Percentiles rank a stretch among this genome's conserved stretches.
Conservation (phyloP, 2,113 vertebrate species). For the Alethe diademata region DNA sequence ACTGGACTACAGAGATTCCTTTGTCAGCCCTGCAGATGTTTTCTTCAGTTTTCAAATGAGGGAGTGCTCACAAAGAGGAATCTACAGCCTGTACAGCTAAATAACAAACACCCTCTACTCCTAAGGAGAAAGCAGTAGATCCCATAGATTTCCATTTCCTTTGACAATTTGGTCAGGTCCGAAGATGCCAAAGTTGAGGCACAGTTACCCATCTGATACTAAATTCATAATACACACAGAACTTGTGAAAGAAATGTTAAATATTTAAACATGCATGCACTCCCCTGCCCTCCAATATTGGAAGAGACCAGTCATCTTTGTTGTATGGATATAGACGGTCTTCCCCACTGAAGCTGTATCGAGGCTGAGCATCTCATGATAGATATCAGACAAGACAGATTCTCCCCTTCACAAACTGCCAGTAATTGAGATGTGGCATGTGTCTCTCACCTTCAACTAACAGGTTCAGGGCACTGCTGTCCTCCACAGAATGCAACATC, state of each 20-base stretch:
- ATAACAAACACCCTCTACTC: background rate
- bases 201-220: background rate
- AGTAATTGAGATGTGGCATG: background rate
- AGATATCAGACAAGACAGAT: background rate
- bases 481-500: slow-evolving; percentile 79
- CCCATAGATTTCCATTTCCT: background rate
- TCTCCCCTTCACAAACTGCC: background rate
- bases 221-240: background rate
- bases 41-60: background rate
- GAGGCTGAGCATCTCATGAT: background rate
- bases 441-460: slow-evolving; percentile 81
- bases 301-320: background rate
- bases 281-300: background rate
- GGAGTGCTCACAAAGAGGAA: background rate
- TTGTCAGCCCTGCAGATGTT: background rate
- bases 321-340: background rate
- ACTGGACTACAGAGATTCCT: background rate
- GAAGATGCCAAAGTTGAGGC: background rate
- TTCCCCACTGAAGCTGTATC: background rate
- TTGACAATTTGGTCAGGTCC: background rate
- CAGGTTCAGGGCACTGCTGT: slow-evolving; percentile 75
- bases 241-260: background rate
- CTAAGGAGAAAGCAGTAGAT: background rate
- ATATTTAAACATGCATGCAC: background rate
- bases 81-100: background rate